These are phyloP conservation scores for Timema cristinae DNA, from an alignment of 2,888 invertebrate species.

Conservation along the genomic window DNA sequence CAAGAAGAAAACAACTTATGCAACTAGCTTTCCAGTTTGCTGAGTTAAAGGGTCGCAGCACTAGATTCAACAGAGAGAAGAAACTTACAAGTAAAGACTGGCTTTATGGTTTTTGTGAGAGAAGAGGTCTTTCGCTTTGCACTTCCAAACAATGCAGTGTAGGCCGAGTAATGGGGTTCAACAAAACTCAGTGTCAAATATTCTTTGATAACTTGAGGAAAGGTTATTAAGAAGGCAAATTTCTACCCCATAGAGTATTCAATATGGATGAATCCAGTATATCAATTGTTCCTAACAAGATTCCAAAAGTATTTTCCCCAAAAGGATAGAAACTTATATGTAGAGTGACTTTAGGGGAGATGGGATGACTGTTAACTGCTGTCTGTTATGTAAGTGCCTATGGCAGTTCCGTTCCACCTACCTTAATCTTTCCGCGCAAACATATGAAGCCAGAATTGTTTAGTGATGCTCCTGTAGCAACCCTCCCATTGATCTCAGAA, in stretches of 20 bases:
- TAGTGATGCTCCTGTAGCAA: slow-evolving; percentile 24
- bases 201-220: slow-evolving; percentile 37
- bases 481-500: slow-evolving; percentile 24
- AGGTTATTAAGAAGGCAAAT: slow-evolving; percentile 31
- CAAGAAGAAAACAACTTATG: too few relatives aligned
- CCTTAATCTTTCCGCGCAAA: slow-evolving; percentile 31
- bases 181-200: slow-evolving; percentile 36
- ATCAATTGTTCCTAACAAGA: slow-evolving; percentile 36
- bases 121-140: slow-evolving; percentile 32
- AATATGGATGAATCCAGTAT: slow-evolving; percentile 36
- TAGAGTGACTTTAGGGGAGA: too few relatives aligned
- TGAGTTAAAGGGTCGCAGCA: too few relatives aligned
- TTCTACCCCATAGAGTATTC: slow-evolving; percentile 33
- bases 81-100: too few relatives aligned
- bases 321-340: slow-evolving; percentile 34
- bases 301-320: slow-evolving; percentile 33
- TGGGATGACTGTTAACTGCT: too few relatives aligned
- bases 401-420: slow-evolving; percentile 31
- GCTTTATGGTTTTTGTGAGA: too few relatives aligned
- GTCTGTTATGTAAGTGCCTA: slow-evolving; percentile 13
- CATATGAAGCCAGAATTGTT: slow-evolving; percentile 28
- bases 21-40: too few relatives aligned
- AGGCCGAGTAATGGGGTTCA: slow-evolving; percentile 39
- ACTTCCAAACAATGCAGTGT: slow-evolving; percentile 37
- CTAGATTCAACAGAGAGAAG: too few relatives aligned